These are phyloP conservation scores for Pheosia tremula DNA, from an alignment of 2,888 invertebrate species.

Conservation along the genomic window DNA sequence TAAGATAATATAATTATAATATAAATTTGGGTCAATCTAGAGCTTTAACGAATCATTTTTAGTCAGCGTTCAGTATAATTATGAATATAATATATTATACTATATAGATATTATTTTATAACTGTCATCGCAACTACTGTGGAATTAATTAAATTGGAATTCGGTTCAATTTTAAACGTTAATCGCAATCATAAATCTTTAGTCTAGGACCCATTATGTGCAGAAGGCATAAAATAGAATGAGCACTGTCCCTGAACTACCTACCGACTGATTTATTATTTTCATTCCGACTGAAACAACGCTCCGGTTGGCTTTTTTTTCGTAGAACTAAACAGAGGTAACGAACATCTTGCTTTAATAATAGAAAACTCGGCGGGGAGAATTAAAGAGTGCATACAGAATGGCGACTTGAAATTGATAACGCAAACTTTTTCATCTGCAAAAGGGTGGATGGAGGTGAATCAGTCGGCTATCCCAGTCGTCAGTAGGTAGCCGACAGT, in stretches of 20 bases:
- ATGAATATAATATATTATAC: no score
- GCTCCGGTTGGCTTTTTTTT: conserved; percentile 54
- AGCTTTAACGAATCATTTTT: no score
- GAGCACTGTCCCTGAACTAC: conserved; percentile 63
- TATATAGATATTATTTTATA: no score
- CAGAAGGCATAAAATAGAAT: conserved; percentile 62
- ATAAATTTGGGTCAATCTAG: no score
- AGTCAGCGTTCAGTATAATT: no score
- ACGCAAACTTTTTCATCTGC: conserved; percentile 65
- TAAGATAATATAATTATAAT: no score
- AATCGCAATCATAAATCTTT: conserved; percentile 43
- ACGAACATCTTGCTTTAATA: conserved; percentile 71
- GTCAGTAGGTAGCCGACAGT: conserved; percentile 11
- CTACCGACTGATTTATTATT: conserved; percentile 71
- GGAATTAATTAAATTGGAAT: conserved; percentile 4
- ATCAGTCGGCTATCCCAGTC: conserved; percentile 32
- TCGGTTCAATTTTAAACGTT: conserved; percentile 8
- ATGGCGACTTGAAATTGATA: conserved; percentile 67
- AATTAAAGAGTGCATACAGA: conserved; percentile 56
- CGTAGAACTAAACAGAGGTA: conserved; percentile 63
- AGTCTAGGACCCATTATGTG: conserved; percentile 50
- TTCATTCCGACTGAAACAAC: conserved; percentile 73
- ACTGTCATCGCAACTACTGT: background rate
- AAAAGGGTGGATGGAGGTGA: conserved; percentile 51
- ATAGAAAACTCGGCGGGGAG: conserved; percentile 54